Base-by-base conservation (phyloP, 2,797 vertebrate genomes). In the Pogoniulus pusillus region DNA sequence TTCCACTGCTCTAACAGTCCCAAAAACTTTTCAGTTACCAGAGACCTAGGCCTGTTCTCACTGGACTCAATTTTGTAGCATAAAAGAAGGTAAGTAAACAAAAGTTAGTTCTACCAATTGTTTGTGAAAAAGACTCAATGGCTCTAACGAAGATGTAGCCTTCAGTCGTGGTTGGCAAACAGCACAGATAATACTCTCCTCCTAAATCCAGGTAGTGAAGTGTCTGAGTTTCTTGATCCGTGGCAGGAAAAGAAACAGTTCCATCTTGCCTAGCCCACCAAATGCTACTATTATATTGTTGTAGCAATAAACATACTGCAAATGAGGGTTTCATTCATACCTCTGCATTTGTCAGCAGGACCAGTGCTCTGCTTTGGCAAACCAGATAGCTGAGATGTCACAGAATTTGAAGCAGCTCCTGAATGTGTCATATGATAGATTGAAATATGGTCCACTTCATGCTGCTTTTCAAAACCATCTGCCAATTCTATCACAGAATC, bases 361-460 rank as follows among this genome's bases (percentile, higher is more conserved):
- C n/a, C 57, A 72, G 65, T 27, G 27, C 9, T 58, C 35, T 78
- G 39, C 80, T 93, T 92, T 92, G 84, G 82, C 68, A 87, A 77
- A 63, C 12, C 62, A 85, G 58, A n/a, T 87, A 94, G 89, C 64
- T 70, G 64, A 94, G 35, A 73, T 77, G 47, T 55, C 62, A 68
- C 49, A 73, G 65, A 82, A 55, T 65, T 82, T 84, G 75, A 32
- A 92, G 53, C 9, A 72, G 47, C 26, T 88, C 58, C 90, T 84
- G 82, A 20, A 57, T 82, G 85, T 93, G 75, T 89, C 10, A 0
- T 63, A 9, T 71, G 57, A 83, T 57, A 75, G 55, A 66, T 47
- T 89, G 84, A 94, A 94, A 89, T 47, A 39, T 80, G 91, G 91
- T 82, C 55, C 34, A 62, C n/a, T 88, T 86, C 19, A 63, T 53